Conservation (phyloP, 2,888 invertebrate species). For the Priocnemis perturbator region DNA sequence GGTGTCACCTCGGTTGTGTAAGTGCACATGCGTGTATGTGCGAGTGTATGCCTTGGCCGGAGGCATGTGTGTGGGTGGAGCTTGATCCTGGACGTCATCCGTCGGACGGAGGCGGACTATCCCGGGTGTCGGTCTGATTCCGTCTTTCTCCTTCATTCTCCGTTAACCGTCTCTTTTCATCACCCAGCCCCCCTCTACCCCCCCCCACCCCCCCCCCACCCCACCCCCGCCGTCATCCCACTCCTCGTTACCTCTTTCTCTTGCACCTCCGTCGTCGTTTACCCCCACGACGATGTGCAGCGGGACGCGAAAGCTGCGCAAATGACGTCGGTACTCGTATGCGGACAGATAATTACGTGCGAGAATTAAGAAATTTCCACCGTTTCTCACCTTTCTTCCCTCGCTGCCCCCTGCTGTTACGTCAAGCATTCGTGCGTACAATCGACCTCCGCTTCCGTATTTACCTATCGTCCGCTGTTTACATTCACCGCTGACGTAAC, state of each 20-base stretch:
- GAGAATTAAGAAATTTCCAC: too few relatives aligned
- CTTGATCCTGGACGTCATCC: constrained; percentile 57
- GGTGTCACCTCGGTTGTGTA: constrained; percentile 14
- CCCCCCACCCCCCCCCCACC: not conserved
- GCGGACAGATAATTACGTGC: too few relatives aligned
- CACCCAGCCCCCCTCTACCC: not conserved
- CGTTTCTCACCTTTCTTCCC: too few relatives aligned
- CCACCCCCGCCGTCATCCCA: constrained; percentile 3
- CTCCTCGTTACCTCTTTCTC: constrained; percentile 11
- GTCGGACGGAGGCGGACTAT: constrained; percentile 50
- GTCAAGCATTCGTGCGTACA: too few relatives aligned
- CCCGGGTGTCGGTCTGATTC: constrained; percentile 20
- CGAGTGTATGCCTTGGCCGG: constrained; percentile 20
- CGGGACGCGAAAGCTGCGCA: too few relatives aligned
- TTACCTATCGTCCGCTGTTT: too few relatives aligned
- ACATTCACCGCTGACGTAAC: too few relatives aligned
- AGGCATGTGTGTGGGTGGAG: constrained; percentile 57
- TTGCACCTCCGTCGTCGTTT: constrained; percentile 1
- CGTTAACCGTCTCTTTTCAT: constrained; percentile 1
- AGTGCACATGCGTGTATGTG: constrained; percentile 18
- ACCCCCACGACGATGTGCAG: too few relatives aligned
- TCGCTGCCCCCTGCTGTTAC: too few relatives aligned
- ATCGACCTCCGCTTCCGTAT: too few relatives aligned
- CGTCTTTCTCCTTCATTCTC: constrained; percentile 14
- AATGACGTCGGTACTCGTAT: too few relatives aligned